These are phyloP conservation scores for Chloropsis cyanopogon DNA, from an alignment of 2,113 vertebrate species.

Conservation along the genomic window DNA sequence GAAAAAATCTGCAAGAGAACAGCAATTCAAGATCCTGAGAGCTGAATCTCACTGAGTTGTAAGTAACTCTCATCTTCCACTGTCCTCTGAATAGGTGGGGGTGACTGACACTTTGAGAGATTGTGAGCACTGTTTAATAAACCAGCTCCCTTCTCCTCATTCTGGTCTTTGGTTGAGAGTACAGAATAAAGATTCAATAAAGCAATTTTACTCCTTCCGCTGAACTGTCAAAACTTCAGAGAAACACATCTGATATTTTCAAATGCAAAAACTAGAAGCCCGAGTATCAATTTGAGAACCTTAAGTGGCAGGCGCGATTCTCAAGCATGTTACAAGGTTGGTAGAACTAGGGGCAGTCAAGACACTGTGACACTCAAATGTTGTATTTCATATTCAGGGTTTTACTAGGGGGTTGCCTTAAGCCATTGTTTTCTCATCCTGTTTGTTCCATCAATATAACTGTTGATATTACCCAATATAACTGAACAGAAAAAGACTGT, in stretches of 20 bases:
- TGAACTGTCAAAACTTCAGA: neutral
- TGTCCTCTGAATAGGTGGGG: conserved; percentile 2
- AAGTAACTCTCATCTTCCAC: neutral
- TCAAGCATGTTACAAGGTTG: neutral
- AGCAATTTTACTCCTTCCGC: neutral
- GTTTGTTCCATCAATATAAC: neutral
- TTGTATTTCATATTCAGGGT: neutral
- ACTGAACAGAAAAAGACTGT: neutral
- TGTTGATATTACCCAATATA: neutral
- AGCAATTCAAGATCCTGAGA: neutral
- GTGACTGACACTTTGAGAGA: conserved; percentile 3
- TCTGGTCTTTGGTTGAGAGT: neutral
- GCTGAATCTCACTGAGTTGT: neutral
- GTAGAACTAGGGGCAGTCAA: neutral
- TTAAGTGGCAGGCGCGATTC: neutral
- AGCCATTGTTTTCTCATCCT: neutral
- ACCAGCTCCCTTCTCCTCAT: neutral
- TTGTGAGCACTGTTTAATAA: neutral
- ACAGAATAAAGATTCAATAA: neutral
- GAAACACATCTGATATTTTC: neutral
- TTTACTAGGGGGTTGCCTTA: neutral
- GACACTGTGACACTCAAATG: neutral
- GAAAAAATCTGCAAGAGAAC: neutral
- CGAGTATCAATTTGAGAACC: neutral
- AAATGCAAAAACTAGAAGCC: conserved; percentile 1